Evolutionary conservation across 37 sponge, comb jelly and placozoan genomes (phyloP), one percentile per base, ranked within the genome.

Genomic region (Axinella damicornis): DNA sequence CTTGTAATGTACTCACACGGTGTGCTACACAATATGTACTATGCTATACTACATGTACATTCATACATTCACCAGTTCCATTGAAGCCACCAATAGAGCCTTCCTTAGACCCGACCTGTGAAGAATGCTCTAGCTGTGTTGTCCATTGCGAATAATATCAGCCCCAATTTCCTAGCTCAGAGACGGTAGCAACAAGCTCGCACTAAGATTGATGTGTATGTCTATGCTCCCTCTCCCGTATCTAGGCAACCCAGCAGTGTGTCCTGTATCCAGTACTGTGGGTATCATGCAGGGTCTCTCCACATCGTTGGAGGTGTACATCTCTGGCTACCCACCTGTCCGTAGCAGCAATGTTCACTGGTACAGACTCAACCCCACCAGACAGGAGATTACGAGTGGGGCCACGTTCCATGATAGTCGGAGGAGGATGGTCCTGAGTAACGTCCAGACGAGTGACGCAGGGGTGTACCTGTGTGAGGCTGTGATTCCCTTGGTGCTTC

Each of bases 381-480:
- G 19, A 72, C 22, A 38, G 30, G 22, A 28, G 27, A 46, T 38
- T 6, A 27, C 18, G 2, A 5, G 53, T 27, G 56, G 76, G 54
- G 35, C 54, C 13, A 25, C 21, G 34, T 65, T 79, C 25, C 54
- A 31, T 0, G 46, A 61, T 24, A n/a, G 65, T 40, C 19, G 37
- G 15, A 74, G 39, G 57, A 32, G 28, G 4, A 22, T 82, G 73
- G 32, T 71, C 22, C 56, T 82, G 25, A 64, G 33, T 15, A 74
- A 74, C 63, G 57, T 74, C 20, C 31, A 40, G 41, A 22, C 74
- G 18, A 21, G 28, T 31, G 68, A 74, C 46, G 75, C 66, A 4
- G 76, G 84, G 25, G 40, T 41, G 25, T 84, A 84, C 54, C 21
- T 13, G 12, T 73, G 74, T 58, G 32, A 52, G n/a, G 57, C 28